Percentiles rank a stretch among this genome's conserved stretches.
These are phyloP conservation scores for Parauchenoglanis ngamensis DNA, from an alignment of 2,797 vertebrate species.

Conservation along the genomic window DNA sequence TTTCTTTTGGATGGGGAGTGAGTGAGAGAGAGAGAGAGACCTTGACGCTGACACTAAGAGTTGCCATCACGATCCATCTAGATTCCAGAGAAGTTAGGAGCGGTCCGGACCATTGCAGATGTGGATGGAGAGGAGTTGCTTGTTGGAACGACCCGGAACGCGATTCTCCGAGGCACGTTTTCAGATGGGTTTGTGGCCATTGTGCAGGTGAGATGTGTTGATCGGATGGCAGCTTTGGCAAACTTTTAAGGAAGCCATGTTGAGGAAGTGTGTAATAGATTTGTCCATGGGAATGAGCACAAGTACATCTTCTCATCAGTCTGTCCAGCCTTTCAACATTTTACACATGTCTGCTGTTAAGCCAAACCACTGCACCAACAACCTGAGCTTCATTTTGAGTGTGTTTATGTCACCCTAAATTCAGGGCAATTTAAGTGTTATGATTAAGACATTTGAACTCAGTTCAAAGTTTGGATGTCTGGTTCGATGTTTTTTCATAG, in stretches of 20 bases:
- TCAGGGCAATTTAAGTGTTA: background rate
- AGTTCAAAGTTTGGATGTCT: background rate
- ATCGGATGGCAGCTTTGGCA: background rate
- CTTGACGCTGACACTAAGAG: background rate
- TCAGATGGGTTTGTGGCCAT: slow-evolving; percentile 83
- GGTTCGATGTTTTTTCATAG: background rate
- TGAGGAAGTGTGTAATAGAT: background rate
- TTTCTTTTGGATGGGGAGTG: background rate
- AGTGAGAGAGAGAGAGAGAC: background rate
- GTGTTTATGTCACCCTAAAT: slow-evolving; percentile 3
- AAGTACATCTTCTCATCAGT: slow-evolving; percentile 1
- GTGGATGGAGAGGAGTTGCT: slow-evolving; percentile 83
- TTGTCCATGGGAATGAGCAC: background rate
- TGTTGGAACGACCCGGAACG: slow-evolving; percentile 89
- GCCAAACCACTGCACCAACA: background rate
- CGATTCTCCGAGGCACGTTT: slow-evolving; percentile 83
- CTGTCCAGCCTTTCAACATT: background rate
- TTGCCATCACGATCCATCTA: slow-evolving; percentile 54
- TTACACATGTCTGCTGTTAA: background rate
- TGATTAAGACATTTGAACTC: background rate
- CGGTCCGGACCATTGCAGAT: slow-evolving; percentile 85
- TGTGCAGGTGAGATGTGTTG: slow-evolving; percentile 77
- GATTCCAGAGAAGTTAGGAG: slow-evolving; percentile 87
- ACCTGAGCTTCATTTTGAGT: background rate
- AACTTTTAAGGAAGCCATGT: background rate